Base-by-base conservation (phyloP, 1,140 invertebrate genomes). In the Drosophila pectinifera region DNA sequence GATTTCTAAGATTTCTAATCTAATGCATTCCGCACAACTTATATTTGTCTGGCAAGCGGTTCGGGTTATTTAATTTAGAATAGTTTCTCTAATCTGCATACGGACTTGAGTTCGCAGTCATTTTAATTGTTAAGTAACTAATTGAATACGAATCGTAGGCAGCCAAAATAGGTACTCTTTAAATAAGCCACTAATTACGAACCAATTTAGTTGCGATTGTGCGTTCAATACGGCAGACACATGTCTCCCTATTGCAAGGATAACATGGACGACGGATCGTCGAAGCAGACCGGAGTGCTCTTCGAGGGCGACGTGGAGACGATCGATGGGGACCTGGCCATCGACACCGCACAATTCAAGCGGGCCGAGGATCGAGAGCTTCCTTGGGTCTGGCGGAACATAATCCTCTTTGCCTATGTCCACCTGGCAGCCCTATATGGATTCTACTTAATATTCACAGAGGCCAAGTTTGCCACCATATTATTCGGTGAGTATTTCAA, bases 351-450 rank as follows among this genome's bases (percentile, higher is more conserved):
- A 16, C 91, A 93, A 63, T 53, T 74, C 1, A 92, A 91, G 16
- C 72, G 73, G 48, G 88, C 91, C 1, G 84, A 92, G 41, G 77
- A 80, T 22, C 91, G 92, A 24, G 92, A 94, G 69, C 79, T 93
- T 14, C 78, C 95, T 80, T 95, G 97, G 45, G 98, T 99, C 0
- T 99, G 98, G 98, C 95, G 96, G 67, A 99, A 99, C 92, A 97
- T 99, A 14, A 93, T 96, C 1, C 92, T 98, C 0, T 98, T 99
- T 91, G 84, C 93, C 3, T 95, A 95, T 61, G 94, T 99, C n/a
- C 98, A 99, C 93, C 16, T 96, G 7, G 95, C 95, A 14, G 96
- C 97, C 2, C 11, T 99, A 0, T 98, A 98, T 91, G 98, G 97
- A 31, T 76, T 96, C 2, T 98, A 96, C 79, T 93, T 98, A 1